Conservation (phyloP, 2,797 vertebrate species). For the Nyctalus aviator region DNA sequence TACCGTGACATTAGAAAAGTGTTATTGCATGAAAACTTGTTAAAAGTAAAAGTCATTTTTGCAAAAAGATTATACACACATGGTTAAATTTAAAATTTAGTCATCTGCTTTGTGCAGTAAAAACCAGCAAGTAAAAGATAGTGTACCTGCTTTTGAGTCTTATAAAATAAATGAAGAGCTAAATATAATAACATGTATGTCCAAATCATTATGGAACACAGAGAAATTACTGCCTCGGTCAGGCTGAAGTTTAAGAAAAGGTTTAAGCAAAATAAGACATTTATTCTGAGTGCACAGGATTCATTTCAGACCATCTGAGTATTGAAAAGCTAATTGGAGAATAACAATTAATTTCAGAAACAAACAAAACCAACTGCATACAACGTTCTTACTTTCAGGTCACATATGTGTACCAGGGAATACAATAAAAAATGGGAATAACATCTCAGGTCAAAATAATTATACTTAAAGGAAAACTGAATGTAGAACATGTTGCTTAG, state of each 20-base stretch:
- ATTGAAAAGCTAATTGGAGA: not conserved
- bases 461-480: not conserved
- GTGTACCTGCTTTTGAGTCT: not conserved
- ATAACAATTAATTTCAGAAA: not conserved
- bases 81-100: slow-evolving; percentile 16
- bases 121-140: not conserved
- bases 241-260: not conserved
- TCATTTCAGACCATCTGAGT: not conserved
- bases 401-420: not conserved
- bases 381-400: not conserved
- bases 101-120: not conserved
- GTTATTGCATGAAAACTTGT: slow-evolving; percentile 1
- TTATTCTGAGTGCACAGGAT: not conserved
- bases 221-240: not conserved
- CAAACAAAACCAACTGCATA: not conserved
- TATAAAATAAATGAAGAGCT: not conserved
- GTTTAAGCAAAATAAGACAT: not conserved
- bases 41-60: not conserved
- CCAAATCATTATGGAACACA: not conserved
- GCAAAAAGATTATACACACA: not conserved
- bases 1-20: not conserved
- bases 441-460: slow-evolving; percentile 9
- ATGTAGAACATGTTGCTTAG: not conserved
- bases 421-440: not conserved
- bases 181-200: not conserved